Conservation (phyloP, 2,797 vertebrate species). For the Acestrorhynchus altus region DNA sequence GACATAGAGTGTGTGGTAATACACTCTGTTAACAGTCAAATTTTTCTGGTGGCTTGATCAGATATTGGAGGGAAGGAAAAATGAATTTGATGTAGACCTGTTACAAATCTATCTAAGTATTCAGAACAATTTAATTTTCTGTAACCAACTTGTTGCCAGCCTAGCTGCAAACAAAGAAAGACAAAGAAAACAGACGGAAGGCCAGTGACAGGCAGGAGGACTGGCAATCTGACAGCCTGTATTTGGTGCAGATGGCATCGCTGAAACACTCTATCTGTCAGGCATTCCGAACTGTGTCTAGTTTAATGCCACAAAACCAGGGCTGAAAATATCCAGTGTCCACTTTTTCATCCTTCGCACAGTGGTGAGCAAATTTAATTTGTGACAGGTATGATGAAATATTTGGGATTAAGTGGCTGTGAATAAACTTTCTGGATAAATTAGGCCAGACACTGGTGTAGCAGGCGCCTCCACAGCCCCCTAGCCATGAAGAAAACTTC, state of each 20-base stretch:
- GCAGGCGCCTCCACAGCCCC: conserved; percentile 3
- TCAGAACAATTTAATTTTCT: conserved; percentile 33
- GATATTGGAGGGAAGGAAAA: no score
- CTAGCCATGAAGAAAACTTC: conserved; percentile 8
- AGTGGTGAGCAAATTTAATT: conserved; percentile 14
- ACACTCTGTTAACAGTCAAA: conserved; percentile 18
- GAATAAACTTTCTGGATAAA: conserved; percentile 14
- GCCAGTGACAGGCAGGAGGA: conserved; percentile 51
- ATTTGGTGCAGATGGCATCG: conserved; percentile 56
- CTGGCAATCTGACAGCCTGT: conserved; percentile 48
- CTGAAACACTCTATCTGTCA: conserved; percentile 51
- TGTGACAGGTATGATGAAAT: conserved; percentile 46
- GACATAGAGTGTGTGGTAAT: conserved; percentile 15
- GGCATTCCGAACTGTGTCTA: conserved; percentile 43
- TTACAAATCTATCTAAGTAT: not conserved
- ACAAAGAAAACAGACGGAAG: conserved; percentile 46
- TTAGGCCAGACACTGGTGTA: conserved; percentile 32
- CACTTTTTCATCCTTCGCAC: conserved; percentile 26
- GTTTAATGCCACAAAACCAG: conserved; percentile 47
- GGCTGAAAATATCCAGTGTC: conserved; percentile 30
- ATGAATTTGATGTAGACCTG: no score
- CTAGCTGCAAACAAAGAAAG: conserved; percentile 22
- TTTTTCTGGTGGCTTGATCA: no score
- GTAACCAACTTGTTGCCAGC: conserved; percentile 42
- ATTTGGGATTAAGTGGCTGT: conserved; percentile 7